Evolutionary conservation across 2,797 vertebrate species (phyloP).

Genomic region (Pteropus rufus): DNA sequence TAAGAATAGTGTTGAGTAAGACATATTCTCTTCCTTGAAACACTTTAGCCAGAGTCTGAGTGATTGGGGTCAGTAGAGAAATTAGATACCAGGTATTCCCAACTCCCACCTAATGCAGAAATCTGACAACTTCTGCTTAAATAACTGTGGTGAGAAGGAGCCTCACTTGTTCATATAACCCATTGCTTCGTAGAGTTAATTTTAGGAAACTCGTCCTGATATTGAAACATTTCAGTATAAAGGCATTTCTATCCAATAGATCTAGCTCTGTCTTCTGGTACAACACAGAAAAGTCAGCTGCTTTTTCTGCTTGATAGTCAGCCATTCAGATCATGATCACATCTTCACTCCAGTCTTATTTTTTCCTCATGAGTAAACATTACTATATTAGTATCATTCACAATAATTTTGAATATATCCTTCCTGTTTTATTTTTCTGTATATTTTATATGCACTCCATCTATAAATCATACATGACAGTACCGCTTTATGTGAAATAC

Average conservation of each 20-base stretch:
- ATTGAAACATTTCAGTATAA: not conserved
- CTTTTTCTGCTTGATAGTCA: not conserved
- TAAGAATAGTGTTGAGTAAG: not conserved
- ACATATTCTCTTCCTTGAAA: not conserved
- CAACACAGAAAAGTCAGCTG: not conserved
- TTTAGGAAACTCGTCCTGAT: not conserved
- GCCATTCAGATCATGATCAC: not conserved
- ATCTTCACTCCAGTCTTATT: not conserved
- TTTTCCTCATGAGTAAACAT: not conserved
- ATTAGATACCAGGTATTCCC: not conserved
- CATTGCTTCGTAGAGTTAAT: not conserved
- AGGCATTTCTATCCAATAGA: not conserved
- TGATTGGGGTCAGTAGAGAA: not conserved
- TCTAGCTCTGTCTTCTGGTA: not conserved
- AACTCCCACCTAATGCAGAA: not conserved
- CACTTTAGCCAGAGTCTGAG: not conserved
- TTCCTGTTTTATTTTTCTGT: conserved; percentile 21
- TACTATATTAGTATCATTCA: not conserved
- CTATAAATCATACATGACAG: not conserved
- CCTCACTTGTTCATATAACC: not conserved
- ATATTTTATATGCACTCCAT: not conserved
- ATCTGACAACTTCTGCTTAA: not conserved
- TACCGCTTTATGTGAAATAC: conserved; percentile 6
- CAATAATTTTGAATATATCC: not conserved
- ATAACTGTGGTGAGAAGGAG: conserved; percentile 1